phyloP scores from a whole-genome alignment of 1,140 invertebrate genomes.

The Trichonephila inaurata region DNA sequence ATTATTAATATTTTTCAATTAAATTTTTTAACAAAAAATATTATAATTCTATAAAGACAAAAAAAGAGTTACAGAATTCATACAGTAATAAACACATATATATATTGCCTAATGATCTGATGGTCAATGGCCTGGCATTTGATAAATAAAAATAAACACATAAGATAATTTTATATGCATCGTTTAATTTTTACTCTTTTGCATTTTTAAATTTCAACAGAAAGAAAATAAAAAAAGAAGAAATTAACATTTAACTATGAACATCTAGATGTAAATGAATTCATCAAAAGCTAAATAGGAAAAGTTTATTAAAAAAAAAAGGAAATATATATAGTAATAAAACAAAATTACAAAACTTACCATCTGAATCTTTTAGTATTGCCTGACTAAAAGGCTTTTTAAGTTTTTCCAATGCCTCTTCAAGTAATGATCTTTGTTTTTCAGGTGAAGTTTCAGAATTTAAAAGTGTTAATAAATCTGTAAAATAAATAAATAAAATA shows the following conservation, averaged over 20 bases:
- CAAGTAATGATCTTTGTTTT: conserved; percentile 53
- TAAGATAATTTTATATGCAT: not conserved
- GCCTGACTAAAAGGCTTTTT: conserved; percentile 77
- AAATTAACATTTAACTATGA: no score
- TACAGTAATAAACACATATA: not conserved
- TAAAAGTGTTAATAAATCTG: conserved; percentile 48
- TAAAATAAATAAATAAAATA: not conserved
- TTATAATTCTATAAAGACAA: not conserved
- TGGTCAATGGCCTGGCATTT: no score
- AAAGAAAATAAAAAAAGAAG: no score
- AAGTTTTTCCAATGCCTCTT: conserved; percentile 72
- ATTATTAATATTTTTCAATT: no score
- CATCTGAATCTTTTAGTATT: conserved; percentile 37
- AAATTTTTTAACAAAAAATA: no score
- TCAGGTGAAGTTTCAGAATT: conserved; percentile 5
- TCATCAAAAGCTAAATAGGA: no score
- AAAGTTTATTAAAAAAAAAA: not conserved
- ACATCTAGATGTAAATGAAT: no score
- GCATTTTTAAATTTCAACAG: no score
- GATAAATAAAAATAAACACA: not conserved
- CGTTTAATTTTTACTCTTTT: no score
- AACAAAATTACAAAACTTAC: not conserved
- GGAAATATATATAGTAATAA: no score
- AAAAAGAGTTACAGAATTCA: not conserved
- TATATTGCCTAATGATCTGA: no score